Evolutionary conservation across 92 coral and sea anemone genomes (phyloP).

Genomic region (Paramuricea clavata): DNA sequence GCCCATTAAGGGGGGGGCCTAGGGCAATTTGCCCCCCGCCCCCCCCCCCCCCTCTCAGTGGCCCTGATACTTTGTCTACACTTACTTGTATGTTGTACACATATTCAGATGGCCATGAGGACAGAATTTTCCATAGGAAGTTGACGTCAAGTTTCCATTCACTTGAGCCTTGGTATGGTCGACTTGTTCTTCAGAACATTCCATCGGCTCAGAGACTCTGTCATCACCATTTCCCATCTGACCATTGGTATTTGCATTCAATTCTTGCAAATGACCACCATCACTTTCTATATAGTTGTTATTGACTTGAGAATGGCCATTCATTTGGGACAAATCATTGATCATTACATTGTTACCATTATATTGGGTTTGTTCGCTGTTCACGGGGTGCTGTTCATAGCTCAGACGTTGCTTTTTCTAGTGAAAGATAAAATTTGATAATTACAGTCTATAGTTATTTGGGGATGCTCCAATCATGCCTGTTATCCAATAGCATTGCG

Average conservation of each 20-base stretch:
- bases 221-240: not conserved
- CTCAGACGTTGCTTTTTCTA: slow-evolving; percentile 31
- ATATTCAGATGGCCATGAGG: slow-evolving; percentile 28
- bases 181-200: not conserved
- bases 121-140: slow-evolving; percentile 1
- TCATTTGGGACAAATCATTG: not conserved
- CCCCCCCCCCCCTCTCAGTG: too few species aligned
- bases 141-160: not conserved
- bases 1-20: too few species aligned
- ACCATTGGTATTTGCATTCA: not conserved
- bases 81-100: slow-evolving; percentile 45
- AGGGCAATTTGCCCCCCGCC: too few species aligned
- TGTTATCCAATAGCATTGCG: too few species aligned
- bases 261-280: not conserved
- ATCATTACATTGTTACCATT: not conserved
- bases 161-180: not conserved
- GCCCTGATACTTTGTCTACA: too few species aligned
- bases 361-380: not conserved
- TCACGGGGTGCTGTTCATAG: not conserved
- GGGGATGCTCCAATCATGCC: too few species aligned
- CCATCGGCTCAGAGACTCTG: slow-evolving; percentile 12
- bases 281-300: not conserved
- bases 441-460: too few species aligned
- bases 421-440: not conserved
- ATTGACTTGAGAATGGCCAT: not conserved